These are phyloP conservation scores for Spea bombifrons DNA, from an alignment of 2,113 vertebrate species.

Conservation along the genomic window DNA sequence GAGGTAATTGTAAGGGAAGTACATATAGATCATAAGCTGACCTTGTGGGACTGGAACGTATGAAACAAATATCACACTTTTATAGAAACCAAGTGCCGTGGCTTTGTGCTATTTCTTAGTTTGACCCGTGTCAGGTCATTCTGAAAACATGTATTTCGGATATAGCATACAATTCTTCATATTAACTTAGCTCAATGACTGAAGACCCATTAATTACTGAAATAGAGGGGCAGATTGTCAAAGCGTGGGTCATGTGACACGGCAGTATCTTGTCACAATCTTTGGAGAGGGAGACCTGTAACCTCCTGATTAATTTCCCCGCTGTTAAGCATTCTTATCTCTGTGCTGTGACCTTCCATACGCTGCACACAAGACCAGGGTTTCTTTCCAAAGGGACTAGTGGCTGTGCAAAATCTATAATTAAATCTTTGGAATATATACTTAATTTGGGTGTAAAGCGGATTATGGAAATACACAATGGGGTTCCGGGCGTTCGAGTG, in stretches of 20 bases:
- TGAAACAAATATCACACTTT: no score
- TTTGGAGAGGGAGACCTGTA: constrained; percentile 61
- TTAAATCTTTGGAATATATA: constrained; percentile 71
- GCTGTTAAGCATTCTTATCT: constrained; percentile 61
- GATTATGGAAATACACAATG: constrained; percentile 56
- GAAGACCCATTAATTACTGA: background rate
- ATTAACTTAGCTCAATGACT: background rate
- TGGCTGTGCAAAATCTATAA: constrained; percentile 76
- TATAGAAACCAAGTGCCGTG: no score
- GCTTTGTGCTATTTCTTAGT: background rate
- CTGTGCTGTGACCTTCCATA: constrained; percentile 67
- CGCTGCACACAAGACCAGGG: constrained; percentile 62
- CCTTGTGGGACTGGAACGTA: no score
- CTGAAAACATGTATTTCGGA: background rate
- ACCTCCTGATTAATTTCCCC: constrained; percentile 71
- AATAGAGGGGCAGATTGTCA: no score
- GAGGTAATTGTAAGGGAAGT: no score
- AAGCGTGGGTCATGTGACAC: constrained; percentile 36
- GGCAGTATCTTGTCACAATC: constrained; percentile 48
- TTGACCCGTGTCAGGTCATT: background rate
- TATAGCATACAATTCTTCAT: background rate
- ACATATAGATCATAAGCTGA: no score
- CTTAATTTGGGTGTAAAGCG: constrained; percentile 61
- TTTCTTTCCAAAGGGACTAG: constrained; percentile 73
- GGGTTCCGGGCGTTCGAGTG: constrained; percentile 49